Percentiles rank a stretch among this genome's conserved stretches.
Evolutionary conservation across 2,113 vertebrate species (phyloP).

Genomic region (Galeopterus variegatus): DNA sequence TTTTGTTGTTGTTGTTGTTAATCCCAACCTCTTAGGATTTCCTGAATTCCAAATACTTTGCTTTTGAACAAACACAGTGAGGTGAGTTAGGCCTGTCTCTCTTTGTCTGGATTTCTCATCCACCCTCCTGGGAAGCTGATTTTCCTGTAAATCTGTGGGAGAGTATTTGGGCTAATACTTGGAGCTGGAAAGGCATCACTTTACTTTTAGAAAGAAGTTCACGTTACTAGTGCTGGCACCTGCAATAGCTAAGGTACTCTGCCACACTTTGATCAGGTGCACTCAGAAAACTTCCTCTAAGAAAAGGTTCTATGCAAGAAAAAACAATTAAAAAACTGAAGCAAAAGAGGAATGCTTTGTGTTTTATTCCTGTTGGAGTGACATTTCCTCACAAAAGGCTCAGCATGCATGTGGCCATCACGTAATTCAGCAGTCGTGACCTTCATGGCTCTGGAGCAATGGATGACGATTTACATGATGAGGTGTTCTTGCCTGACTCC

Average conservation of each 20-base stretch:
- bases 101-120: not conserved
- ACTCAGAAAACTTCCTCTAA: constrained; percentile 79
- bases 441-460: constrained; percentile 14
- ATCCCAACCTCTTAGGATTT: not conserved
- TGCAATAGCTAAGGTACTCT: constrained; percentile 73
- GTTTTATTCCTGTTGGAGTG: constrained; percentile 51
- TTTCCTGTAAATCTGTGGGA: not conserved
- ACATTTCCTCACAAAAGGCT: constrained; percentile 60
- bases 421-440: constrained; percentile 55
- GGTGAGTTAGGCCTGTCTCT: not conserved
- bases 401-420: constrained; percentile 41
- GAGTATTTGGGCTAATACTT: not conserved
- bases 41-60: constrained; percentile 43
- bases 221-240: constrained; percentile 73
- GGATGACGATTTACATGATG: constrained; percentile 40
- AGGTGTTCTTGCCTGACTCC: not conserved
- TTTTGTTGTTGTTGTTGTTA: not conserved
- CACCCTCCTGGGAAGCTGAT: not conserved
- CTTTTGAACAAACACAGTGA: not conserved
- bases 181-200: not conserved
- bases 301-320: constrained; percentile 36
- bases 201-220: constrained; percentile 75
- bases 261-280: constrained; percentile 72
- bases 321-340: constrained; percentile 29
- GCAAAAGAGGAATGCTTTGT: not conserved